Percentiles rank a stretch among this genome's conserved stretches.
Conservation (phyloP, 2,888 invertebrate species). For the Bembecia ichneumoniformis region DNA sequence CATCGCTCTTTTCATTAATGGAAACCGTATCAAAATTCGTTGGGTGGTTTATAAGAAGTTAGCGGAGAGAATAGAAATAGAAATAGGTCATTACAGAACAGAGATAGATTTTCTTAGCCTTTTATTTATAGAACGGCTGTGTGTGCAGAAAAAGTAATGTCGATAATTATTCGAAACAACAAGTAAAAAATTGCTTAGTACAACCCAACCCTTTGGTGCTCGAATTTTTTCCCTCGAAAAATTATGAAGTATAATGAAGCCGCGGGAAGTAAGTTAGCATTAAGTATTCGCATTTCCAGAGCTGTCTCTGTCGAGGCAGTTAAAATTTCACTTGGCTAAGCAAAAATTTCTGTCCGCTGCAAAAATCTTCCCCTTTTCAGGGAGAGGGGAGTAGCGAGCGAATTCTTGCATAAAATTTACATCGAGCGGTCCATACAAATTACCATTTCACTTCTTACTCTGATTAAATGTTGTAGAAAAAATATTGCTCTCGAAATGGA, state of each 20-base stretch:
- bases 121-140: no score
- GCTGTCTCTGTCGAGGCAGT: slow-evolving; percentile 69
- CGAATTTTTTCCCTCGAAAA: slow-evolving; percentile 47
- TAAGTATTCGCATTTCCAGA: slow-evolving; percentile 68
- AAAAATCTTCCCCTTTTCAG: slow-evolving; percentile 66
- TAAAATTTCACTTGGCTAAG: slow-evolving; percentile 73
- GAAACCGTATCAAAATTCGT: no score
- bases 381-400: slow-evolving; percentile 55
- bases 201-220: slow-evolving; percentile 42
- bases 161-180: slow-evolving; percentile 9
- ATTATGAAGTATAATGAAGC: slow-evolving; percentile 71
- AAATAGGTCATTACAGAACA: no score
- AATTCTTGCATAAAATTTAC: slow-evolving; percentile 73
- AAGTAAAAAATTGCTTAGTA: slow-evolving; percentile 8
- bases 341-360: slow-evolving; percentile 71
- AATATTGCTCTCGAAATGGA: slow-evolving; percentile 69
- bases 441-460: slow-evolving; percentile 71
- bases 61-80: no score
- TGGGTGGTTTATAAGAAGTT: no score
- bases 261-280: slow-evolving; percentile 67
- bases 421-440: slow-evolving; percentile 73
- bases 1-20: no score
- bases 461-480: slow-evolving; percentile 73
- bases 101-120: no score
- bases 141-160: neutral